Base-by-base conservation (phyloP, 2,113 vertebrate species). In the Ceyx cyanopectus region DNA sequence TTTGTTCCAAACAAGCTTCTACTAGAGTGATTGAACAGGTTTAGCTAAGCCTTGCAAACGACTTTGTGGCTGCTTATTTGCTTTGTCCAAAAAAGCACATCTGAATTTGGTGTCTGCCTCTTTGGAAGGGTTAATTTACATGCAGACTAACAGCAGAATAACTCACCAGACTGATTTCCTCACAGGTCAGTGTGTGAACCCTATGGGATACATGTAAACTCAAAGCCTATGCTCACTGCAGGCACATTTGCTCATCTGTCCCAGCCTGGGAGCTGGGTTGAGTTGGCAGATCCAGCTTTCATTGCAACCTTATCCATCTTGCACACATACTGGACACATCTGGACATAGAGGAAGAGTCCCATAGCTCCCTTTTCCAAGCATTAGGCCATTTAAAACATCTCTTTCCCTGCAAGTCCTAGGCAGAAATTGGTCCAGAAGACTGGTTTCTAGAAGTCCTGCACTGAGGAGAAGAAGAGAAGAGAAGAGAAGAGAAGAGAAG, bases 21-120 rank as follows among this genome's bases (percentile, higher is more conserved):
- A 78, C 22, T 60, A 41, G 34, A 63, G 70, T 81, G 68, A 53
- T 70, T 87, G 62, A 85, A 53, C 29, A 78, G 40, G 21, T 89
- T 96, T 87, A 87, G 81, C 69, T 93, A 93, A 87, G 61, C 30
- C 72, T 80, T 91, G 91, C 43, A 81, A 91, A 87, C 74, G 15
- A 69, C 75, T 92, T 45, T 41, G n/a, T 74, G 75, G 61, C 68
- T 80, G 32, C 72, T 83, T 82, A 63, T 91, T 95, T 93, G 89
- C 57, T 76, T 87, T 23, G 1, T 87, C 57, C 72, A 29, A 95
- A 77, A 77, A 93, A 85, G 24, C 63, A 34, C 22, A 66, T 77
- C 53, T 89, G 81, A 94, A 60, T 87, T 87, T 62, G 51, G 45
- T 50, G 54, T 92, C 80, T 86, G 80, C 61, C 26, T 91, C 51